Percentiles rank a stretch among this genome's conserved stretches.
Conservation (phyloP, 2,888 invertebrate genomes). For the Dolomedes plantarius region DNA sequence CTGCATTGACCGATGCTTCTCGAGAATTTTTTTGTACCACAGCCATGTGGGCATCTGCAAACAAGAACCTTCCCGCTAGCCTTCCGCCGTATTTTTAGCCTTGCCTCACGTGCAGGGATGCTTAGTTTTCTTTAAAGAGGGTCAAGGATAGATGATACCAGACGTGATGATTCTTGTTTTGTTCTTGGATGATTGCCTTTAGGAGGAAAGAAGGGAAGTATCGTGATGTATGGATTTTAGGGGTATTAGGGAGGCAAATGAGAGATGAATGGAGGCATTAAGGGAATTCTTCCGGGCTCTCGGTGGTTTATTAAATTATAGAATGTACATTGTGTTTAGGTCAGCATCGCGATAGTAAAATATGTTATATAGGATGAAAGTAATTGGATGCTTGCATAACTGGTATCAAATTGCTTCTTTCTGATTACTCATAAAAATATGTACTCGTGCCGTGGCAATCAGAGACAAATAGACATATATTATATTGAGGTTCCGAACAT, state of each 20-base stretch:
- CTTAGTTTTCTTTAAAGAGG: conserved; percentile 34
- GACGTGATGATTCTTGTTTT: neutral
- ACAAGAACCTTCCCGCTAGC: neutral
- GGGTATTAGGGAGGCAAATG: neutral
- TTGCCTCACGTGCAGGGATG: conserved; percentile 18
- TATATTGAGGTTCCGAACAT: too few relatives aligned
- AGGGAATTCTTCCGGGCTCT: neutral
- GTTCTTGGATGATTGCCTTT: neutral
- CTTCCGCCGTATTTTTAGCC: conserved; percentile 28
- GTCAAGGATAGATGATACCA: conserved; percentile 40
- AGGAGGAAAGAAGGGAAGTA: neutral
- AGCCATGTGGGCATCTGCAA: neutral
- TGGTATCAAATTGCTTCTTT: too few relatives aligned
- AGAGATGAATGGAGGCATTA: neutral
- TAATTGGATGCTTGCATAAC: too few relatives aligned
- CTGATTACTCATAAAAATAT: too few relatives aligned
- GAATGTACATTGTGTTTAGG: neutral
- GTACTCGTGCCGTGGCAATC: too few relatives aligned
- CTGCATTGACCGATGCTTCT: neutral
- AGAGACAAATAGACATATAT: too few relatives aligned
- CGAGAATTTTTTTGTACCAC: neutral
- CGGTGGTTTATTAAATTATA: neutral
- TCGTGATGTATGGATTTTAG: neutral
- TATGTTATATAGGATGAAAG: too few relatives aligned
- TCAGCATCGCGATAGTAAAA: too few relatives aligned